Evolutionary conservation across 1,140 invertebrate genomes (phyloP), one percentile per base, ranked within the genome.

Genomic region (Atta texana): DNA sequence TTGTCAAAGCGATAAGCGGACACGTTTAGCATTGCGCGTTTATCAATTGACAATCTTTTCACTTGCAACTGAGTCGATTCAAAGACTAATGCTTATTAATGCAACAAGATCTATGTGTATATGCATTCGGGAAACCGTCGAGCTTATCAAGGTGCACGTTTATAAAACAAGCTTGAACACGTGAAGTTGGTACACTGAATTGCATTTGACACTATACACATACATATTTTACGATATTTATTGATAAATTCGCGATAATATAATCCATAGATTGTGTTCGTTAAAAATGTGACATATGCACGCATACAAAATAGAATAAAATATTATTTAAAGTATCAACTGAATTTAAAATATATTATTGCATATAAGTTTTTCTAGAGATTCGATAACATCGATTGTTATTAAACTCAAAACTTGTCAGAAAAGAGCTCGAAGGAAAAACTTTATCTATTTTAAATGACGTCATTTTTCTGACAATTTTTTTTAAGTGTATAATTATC

Each of bases 41-140:
- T 84, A 75, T 75, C 80, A 84, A 75, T 63, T 75, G 55, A 49
- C 71, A n/a, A 75, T 84, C 80, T 63, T 75, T 84, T 61, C 55
- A 49, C 39, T 61, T 61, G 80, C 12, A 84, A 84, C 31, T 24
- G 14, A 34, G 24, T 14, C 55, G 39, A 16, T 24, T 61, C 14
- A 21, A 14, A n/a, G 55, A 6, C 24, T 84, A 75, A 84, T 63
- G 55, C 69, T 61, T 8, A n/a, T 75, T 75, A 75, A 75, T 84
- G 68, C 55, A 75, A 75, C 24, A 21, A 63, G 14, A 84, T 24
- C 39, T 16, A 21, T 14, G 68, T 53, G 57, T 39, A 74, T 61
- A 34, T 51, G 12, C 53, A 82, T 28, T 57, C 51, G 34, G 49
- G 61, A 53, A 80, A 8, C 2, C 44, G n/a, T 6, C n/a, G 66